phyloP scores from a whole-genome alignment of 23 tunicate genomes.

The Aplidium turbinatum region DNA sequence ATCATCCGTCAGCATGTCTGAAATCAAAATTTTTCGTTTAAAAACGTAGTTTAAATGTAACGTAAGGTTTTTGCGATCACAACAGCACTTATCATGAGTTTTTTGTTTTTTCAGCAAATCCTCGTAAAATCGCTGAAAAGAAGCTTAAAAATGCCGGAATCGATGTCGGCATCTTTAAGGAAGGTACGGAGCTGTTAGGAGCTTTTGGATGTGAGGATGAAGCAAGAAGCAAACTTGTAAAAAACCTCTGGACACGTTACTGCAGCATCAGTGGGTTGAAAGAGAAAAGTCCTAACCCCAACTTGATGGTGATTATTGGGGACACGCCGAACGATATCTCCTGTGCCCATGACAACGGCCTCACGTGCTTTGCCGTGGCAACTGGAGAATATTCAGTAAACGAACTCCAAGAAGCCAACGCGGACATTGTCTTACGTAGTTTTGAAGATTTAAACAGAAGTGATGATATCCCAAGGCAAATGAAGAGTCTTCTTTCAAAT shows the following conservation, averaged over 20 bases:
- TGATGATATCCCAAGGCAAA: too few relatives aligned
- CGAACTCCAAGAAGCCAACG: too few relatives aligned
- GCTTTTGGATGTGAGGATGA: constrained; percentile 78
- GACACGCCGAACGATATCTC: constrained; percentile 67
- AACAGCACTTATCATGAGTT: too few relatives aligned
- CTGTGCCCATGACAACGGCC: constrained; percentile 74
- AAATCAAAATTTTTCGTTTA: too few relatives aligned
- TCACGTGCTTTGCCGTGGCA: constrained; percentile 69
- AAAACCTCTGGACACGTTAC: constrained; percentile 40
- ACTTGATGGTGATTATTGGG: constrained; percentile 66
- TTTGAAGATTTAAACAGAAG: too few relatives aligned
- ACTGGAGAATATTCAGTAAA: constrained; percentile 36
- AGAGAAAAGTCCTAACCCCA: background rate
- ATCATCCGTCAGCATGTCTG: too few relatives aligned
- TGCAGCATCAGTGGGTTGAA: constrained; percentile 8
- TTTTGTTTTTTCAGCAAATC: too few relatives aligned
- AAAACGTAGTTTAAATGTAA: too few relatives aligned
- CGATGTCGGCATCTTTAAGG: constrained; percentile 28
- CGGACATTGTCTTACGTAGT: too few relatives aligned
- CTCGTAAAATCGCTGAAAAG: constrained; percentile 20
- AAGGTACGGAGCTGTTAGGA: constrained; percentile 30
- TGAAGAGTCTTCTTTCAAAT: too few relatives aligned
- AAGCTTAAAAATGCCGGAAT: constrained; percentile 58
- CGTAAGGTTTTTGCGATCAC: too few relatives aligned
- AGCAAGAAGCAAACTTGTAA: constrained; percentile 48